phyloP scores from a whole-genome alignment of 2,113 vertebrate species.

The Tupaia chinensis region DNA sequence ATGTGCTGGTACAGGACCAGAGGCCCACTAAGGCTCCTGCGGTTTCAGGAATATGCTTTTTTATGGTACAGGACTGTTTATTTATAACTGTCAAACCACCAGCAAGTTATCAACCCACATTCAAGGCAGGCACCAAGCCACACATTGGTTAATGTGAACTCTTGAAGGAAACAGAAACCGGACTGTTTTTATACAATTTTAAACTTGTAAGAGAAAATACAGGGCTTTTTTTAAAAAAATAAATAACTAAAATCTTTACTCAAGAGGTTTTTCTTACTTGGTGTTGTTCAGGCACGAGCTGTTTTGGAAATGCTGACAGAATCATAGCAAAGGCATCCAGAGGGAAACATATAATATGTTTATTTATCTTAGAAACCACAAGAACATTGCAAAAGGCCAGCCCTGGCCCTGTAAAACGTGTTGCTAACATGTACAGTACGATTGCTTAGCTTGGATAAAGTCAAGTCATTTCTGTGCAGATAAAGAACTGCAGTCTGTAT shows the following conservation, averaged over 20 bases:
- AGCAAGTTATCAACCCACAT: conserved; percentile 36
- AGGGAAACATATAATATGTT: conserved; percentile 62
- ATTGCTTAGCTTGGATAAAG: conserved; percentile 56
- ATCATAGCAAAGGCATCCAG: conserved; percentile 64
- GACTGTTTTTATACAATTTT: conserved; percentile 28
- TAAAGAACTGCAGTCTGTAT: background rate
- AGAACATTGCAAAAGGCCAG: conserved; percentile 69
- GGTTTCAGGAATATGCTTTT: background rate
- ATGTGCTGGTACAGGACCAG: background rate
- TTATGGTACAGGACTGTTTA: background rate
- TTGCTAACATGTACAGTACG: conserved; percentile 57
- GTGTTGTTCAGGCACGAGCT: conserved; percentile 42
- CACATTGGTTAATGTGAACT: conserved; percentile 44
- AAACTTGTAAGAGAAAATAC: conserved; percentile 36
- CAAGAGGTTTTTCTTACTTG: conserved; percentile 23
- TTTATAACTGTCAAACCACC: conserved; percentile 57
- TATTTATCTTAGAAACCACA: conserved; percentile 81
- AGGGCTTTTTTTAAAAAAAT: background rate
- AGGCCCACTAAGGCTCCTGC: background rate
- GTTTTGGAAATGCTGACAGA: conserved; percentile 72
- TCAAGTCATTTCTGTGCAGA: conserved; percentile 40
- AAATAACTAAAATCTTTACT: conserved; percentile 55
- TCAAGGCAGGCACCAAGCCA: conserved; percentile 2
- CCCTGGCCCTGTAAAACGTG: conserved; percentile 63
- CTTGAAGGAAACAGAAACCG: conserved; percentile 19